Conservation (phyloP, 2,888 invertebrate species). For the Agonopterix alstromeriana region DNA sequence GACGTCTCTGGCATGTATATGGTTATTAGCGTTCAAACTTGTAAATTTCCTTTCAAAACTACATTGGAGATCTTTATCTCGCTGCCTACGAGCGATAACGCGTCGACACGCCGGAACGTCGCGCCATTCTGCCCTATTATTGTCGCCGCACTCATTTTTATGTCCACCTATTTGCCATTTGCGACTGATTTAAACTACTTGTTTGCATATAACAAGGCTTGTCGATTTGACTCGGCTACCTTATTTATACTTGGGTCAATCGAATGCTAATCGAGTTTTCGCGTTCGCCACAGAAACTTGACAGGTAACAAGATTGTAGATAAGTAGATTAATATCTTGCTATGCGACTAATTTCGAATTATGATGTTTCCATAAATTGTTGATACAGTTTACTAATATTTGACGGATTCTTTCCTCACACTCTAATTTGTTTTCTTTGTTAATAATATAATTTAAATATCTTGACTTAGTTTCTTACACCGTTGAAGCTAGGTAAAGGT, state of each 20-base stretch:
- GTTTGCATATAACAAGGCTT: slow-evolving; percentile 57
- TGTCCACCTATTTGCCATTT: slow-evolving; percentile 50
- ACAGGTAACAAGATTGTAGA: slow-evolving; percentile 44
- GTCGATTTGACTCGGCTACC: slow-evolving; percentile 45
- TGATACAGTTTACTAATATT: no score
- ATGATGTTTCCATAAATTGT: background rate
- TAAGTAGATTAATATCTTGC: slow-evolving; percentile 41
- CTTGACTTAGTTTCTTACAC: no score
- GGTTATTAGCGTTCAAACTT: slow-evolving; percentile 57
- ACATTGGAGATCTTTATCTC: slow-evolving; percentile 60
- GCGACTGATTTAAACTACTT: slow-evolving; percentile 47
- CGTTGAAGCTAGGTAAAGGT: no score
- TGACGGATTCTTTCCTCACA: no score
- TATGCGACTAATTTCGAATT: slow-evolving; percentile 26
- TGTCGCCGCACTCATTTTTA: slow-evolving; percentile 48
- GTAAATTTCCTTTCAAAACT: slow-evolving; percentile 60
- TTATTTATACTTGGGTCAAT: slow-evolving; percentile 42
- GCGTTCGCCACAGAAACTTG: slow-evolving; percentile 36
- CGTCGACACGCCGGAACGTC: slow-evolving; percentile 24
- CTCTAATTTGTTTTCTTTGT: no score
- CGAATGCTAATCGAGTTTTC: slow-evolving; percentile 52
- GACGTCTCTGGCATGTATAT: slow-evolving; percentile 55
- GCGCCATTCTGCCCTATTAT: slow-evolving; percentile 35
- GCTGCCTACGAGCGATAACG: slow-evolving; percentile 35
- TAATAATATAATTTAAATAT: no score